These are phyloP conservation scores for Netelia virgata DNA, from an alignment of 2,888 invertebrate genomes.

Conservation along the genomic window DNA sequence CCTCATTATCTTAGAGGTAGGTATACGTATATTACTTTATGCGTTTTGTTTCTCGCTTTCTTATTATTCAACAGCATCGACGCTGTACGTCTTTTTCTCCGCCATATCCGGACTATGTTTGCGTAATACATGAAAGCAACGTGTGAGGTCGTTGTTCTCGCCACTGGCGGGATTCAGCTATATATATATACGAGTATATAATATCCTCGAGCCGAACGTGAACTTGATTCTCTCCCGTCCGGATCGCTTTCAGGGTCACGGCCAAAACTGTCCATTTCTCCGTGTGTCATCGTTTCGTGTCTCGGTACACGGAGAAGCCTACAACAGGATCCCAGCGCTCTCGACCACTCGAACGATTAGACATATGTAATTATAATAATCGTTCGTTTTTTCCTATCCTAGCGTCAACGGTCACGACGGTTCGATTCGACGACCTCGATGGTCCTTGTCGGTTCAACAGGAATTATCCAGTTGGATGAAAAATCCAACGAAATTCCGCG, in stretches of 20 bases:
- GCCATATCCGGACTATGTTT: constrained; percentile 13
- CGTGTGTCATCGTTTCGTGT: background rate
- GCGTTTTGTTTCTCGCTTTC: constrained; percentile 8
- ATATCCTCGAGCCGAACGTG: constrained; percentile 54
- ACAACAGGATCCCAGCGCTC: background rate
- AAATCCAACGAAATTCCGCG: constrained; percentile 28
- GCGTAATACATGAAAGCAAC: constrained; percentile 39
- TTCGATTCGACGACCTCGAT: background rate
- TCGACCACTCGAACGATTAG: background rate
- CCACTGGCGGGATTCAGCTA: background rate
- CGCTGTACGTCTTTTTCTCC: constrained; percentile 1
- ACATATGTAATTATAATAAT: no score
- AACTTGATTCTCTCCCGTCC: constrained; percentile 54
- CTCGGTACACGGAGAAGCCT: background rate
- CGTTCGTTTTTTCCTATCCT: no score
- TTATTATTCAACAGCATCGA: constrained; percentile 13
- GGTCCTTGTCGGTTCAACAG: background rate
- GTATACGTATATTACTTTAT: background rate
- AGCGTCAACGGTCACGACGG: no score
- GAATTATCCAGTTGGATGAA: background rate
- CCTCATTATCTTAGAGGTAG: constrained; percentile 5
- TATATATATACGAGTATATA: no score
- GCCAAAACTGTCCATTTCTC: constrained; percentile 34
- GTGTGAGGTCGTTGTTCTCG: constrained; percentile 54
- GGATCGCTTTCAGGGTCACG: constrained; percentile 49